Conservation (phyloP, 2,888 invertebrate species). For the Agriotes lineatus region DNA sequence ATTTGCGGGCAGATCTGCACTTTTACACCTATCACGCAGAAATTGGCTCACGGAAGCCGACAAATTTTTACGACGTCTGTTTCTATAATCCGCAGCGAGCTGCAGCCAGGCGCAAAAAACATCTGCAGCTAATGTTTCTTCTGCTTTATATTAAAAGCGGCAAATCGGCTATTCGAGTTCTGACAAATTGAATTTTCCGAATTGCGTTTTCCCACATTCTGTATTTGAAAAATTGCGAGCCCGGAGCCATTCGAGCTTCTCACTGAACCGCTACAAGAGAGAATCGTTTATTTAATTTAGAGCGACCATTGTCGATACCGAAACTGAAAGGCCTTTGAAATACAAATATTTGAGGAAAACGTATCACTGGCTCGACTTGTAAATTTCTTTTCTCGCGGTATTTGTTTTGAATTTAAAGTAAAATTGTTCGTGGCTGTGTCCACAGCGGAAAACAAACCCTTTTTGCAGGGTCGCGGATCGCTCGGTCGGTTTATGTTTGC, state of each 20-base stretch:
- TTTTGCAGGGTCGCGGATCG: slow-evolving; percentile 12
- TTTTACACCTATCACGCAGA: slow-evolving; percentile 5
- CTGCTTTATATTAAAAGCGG: slow-evolving; percentile 45
- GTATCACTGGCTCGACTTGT: slow-evolving; percentile 43
- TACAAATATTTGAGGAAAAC: slow-evolving; percentile 53
- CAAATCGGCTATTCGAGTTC: slow-evolving; percentile 44
- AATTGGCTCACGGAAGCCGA: not conserved
- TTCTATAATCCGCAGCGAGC: not conserved
- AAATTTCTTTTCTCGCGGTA: slow-evolving; percentile 43
- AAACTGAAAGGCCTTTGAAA: slow-evolving; percentile 53
- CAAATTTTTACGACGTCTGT: slow-evolving; percentile 14
- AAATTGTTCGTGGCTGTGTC: slow-evolving; percentile 41
- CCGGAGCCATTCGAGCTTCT: slow-evolving; percentile 52
- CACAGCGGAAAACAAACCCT: slow-evolving; percentile 28
- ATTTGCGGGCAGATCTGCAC: slow-evolving; percentile 6
- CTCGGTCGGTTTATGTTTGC: slow-evolving; percentile 24
- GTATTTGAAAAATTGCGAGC: slow-evolving; percentile 57
- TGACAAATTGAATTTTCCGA: slow-evolving; percentile 57
- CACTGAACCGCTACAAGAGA: slow-evolving; percentile 50
- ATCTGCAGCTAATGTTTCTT: slow-evolving; percentile 44
- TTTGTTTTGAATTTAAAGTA: slow-evolving; percentile 47
- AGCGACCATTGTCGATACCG: slow-evolving; percentile 41
- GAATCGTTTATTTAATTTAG: slow-evolving; percentile 46
- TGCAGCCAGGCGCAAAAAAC: slow-evolving; percentile 41
- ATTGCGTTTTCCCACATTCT: slow-evolving; percentile 54